Evolutionary conservation across 2,888 invertebrate species (phyloP).

Genomic region (Drosophila kambysellisi): DNA sequence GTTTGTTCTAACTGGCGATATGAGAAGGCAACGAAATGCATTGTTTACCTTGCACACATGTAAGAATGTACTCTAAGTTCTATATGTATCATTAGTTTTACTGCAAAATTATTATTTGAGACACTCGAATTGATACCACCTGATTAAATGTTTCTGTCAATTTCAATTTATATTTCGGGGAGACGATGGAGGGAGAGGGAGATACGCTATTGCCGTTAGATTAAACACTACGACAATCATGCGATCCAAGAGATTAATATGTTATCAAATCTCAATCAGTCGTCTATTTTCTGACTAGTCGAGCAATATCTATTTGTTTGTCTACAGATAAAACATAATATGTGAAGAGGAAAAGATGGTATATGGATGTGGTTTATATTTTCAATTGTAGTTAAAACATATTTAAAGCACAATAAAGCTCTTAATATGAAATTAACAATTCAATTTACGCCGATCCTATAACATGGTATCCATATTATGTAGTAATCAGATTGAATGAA

Average conservation of each 20-base stretch:
- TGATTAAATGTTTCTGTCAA: neutral
- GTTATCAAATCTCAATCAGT: neutral
- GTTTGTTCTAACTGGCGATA: slow-evolving; percentile 5
- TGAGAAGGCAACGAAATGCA: slow-evolving; percentile 16
- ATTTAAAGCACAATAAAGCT: neutral
- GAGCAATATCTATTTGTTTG: neutral
- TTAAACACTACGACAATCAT: neutral
- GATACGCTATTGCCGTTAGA: neutral
- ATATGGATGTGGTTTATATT: neutral
- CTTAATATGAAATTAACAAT: neutral
- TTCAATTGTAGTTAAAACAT: neutral
- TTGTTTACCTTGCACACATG: slow-evolving; percentile 14
- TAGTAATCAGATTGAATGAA: neutral
- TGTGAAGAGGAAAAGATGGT: neutral
- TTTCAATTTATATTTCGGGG: neutral
- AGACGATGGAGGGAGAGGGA: neutral
- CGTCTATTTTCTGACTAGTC: neutral
- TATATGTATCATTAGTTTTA: slow-evolving; percentile 27
- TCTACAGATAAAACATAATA: neutral
- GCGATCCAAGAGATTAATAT: neutral
- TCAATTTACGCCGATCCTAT: neutral
- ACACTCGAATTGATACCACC: slow-evolving; percentile 20
- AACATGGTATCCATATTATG: no score
- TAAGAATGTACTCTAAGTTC: slow-evolving; percentile 15
- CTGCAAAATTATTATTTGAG: slow-evolving; percentile 4